Base-by-base conservation (phyloP, 2,797 vertebrate species). In the Botia almorhae region DNA sequence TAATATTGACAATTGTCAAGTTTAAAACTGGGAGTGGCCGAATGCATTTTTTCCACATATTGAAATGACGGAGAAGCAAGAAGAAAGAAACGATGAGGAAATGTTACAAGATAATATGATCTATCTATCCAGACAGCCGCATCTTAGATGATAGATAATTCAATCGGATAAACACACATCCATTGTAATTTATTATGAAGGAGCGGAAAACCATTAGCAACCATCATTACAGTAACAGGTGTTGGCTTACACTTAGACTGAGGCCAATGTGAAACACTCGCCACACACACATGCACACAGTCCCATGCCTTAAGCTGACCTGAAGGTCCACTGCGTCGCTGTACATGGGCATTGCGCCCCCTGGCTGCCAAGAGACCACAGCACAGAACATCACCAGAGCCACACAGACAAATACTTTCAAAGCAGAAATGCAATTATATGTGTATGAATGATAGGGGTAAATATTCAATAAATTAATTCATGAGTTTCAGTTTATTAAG, bases 291-390 rank as follows among this genome's bases (percentile, higher is more conserved):
- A 74, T 58, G 63, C 14, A 80, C 53, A 83, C 80, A 89, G 69
- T 81, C 83, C 39, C 89, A 91, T 90, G 90, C 90, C 85, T 83
- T 50, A 81, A 77, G 90, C 90, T 92, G 85, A 93, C 93, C 93
- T 94, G 93, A 88, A 82, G 85, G 87, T 84, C 89, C 88, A 88
- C 86, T 87, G 87, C 86, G 87, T 82, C 87, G 87, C 83, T 86
- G 86, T 81, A 80, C 46, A 81, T 84, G 84, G 84, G 87, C 80
- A 89, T 80, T 86, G 85, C 86, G 87, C 82, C 91, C 91, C 83
- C 85, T 85, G 81, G 85, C 90, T 93, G 91, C 81, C 85, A 81
- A 89, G 85, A 90, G 74, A 87, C 91, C 83, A 93, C 82, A 90
- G 73, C 76, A 88, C 67, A 89, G 43, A 85, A 76, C 63, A 69